Conservation (phyloP, 2,113 vertebrate species). For the Orientallactaga bullata region DNA sequence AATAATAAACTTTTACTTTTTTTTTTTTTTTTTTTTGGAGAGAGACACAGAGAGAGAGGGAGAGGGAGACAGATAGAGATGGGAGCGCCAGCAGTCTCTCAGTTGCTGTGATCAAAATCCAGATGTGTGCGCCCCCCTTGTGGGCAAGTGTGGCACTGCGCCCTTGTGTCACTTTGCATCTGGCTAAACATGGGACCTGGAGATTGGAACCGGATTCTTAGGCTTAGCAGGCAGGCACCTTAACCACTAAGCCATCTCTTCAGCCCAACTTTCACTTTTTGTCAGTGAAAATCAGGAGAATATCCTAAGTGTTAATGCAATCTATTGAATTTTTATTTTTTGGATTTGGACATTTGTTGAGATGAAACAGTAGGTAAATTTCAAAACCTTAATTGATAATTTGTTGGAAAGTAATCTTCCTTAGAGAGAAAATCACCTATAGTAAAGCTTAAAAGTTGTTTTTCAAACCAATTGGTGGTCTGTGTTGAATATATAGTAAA, state of each 20-base stretch:
- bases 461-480: background rate
- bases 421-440: constrained; percentile 38
- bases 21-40: too few relatives aligned
- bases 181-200: too few relatives aligned
- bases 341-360: constrained; percentile 32
- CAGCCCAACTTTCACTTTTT: background rate
- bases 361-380: constrained; percentile 59
- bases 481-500: background rate
- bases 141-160: too few relatives aligned
- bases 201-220: too few relatives aligned
- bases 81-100: too few relatives aligned
- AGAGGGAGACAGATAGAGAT: too few relatives aligned
- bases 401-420: constrained; percentile 25
- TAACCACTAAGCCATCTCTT: too few relatives aligned
- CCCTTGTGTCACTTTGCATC: too few relatives aligned
- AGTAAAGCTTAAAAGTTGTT: background rate
- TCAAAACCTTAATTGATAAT: background rate
- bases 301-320: background rate
- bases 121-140: too few relatives aligned
- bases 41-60: too few relatives aligned
- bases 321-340: constrained; percentile 39
- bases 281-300: constrained; percentile 37
- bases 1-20: constrained; percentile 24
- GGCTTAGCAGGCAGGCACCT: too few relatives aligned
- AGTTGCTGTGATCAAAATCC: too few relatives aligned